phyloP scores from a whole-genome alignment of 2,888 invertebrate species.

The Tyria jacobaeae region DNA sequence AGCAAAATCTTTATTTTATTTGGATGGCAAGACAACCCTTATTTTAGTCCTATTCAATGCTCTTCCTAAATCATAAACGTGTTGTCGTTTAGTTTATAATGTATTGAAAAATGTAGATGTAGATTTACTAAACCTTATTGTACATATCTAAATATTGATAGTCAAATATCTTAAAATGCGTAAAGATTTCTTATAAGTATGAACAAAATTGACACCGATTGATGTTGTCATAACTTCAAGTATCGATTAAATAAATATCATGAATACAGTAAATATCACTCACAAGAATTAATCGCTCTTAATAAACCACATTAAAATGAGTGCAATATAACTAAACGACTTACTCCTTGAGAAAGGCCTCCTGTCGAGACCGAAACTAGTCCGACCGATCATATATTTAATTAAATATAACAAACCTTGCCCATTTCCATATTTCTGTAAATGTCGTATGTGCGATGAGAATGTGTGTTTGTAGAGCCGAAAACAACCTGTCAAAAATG shows the following conservation, averaged over 20 bases:
- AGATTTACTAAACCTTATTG: neutral
- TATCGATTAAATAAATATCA: no score
- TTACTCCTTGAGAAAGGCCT: no score
- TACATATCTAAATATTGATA: slow-evolving; percentile 8
- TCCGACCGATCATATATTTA: no score
- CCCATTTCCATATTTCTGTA: no score
- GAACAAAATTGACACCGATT: slow-evolving; percentile 54
- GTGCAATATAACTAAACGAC: neutral
- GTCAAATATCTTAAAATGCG: slow-evolving; percentile 15
- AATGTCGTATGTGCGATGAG: no score
- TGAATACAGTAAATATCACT: neutral
- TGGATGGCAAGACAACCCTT: neutral
- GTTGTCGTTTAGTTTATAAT: neutral
- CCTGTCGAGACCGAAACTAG: no score
- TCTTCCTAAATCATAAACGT: neutral
- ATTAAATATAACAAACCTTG: no score
- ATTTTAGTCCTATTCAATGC: neutral
- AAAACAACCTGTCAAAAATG: no score
- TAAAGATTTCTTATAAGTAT: slow-evolving; percentile 25
- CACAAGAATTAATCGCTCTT: neutral
- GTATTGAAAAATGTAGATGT: neutral
- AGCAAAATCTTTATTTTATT: neutral
- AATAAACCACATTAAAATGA: neutral
- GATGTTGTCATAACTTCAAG: slow-evolving; percentile 41
- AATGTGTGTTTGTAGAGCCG: no score